phyloP scores from a whole-genome alignment of 2,888 invertebrate genomes.

The Drosophila limbata region DNA sequence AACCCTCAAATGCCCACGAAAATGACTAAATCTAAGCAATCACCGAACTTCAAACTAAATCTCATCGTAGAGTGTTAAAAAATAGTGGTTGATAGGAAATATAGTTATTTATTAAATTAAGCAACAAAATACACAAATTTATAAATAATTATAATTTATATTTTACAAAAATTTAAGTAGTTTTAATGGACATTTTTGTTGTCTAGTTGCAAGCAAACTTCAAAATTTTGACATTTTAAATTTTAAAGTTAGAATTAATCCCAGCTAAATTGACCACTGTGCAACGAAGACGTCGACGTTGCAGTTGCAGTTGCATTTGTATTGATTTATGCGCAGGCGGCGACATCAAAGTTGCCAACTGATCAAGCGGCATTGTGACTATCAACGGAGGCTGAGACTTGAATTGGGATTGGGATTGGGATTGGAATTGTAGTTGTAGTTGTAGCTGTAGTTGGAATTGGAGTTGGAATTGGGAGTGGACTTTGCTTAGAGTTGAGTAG shows the following conservation, averaged over 20 bases:
- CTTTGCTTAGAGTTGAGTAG: background rate
- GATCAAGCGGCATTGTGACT: constrained; percentile 41
- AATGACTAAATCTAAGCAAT: too few species aligned
- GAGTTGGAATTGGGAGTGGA: constrained; percentile 21
- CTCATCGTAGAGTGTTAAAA: too few species aligned
- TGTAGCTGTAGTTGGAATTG: background rate
- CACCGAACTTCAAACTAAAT: too few species aligned
- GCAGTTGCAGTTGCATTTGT: constrained; percentile 49
- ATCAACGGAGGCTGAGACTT: constrained; percentile 21
- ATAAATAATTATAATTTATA: too few species aligned
- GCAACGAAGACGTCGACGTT: constrained; percentile 9
- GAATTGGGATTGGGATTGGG: constrained; percentile 19
- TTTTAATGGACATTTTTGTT: too few species aligned
- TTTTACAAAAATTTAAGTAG: too few species aligned
- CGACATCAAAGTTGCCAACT: constrained; percentile 57
- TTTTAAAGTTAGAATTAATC: background rate
- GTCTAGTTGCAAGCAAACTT: too few species aligned
- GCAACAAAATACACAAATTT: too few species aligned
- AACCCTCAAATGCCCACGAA: too few species aligned
- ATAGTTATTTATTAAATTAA: too few species aligned
- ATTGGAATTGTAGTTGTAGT: background rate
- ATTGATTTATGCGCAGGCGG: constrained; percentile 77
- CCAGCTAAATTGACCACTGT: background rate
- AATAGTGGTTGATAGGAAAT: too few species aligned
- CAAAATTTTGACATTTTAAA: background rate